These are phyloP conservation scores for Chrysopilus asiliformis DNA, from an alignment of 2,888 invertebrate genomes.

Conservation along the genomic window DNA sequence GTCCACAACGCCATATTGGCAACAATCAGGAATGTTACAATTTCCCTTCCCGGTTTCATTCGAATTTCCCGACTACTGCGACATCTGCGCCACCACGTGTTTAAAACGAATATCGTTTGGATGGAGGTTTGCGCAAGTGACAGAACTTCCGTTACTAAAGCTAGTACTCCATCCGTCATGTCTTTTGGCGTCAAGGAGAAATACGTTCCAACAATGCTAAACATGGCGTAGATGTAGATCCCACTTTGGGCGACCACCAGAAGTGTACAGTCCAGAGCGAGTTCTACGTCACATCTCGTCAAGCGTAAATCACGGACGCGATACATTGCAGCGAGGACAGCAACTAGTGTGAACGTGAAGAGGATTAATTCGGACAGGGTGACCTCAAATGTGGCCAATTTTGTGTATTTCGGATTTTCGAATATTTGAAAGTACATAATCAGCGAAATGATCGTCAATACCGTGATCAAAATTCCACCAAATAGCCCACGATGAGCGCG, in stretches of 20 bases:
- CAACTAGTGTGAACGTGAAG: constrained; percentile 46
- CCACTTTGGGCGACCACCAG: constrained; percentile 70
- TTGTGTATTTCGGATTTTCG: constrained; percentile 40
- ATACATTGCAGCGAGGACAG: constrained; percentile 45
- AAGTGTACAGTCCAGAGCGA: constrained; percentile 51
- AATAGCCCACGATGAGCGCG: constrained; percentile 60
- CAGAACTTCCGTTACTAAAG: constrained; percentile 50
- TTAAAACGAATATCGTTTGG: constrained; percentile 52
- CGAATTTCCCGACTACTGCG: constrained; percentile 38
- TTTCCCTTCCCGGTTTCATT: constrained; percentile 61
- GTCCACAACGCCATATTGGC: constrained; percentile 68
- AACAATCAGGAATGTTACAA: constrained; percentile 65
- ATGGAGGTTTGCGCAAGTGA: constrained; percentile 57
- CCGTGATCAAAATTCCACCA: constrained; percentile 52
- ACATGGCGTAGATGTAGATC: constrained; percentile 67
- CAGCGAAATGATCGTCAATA: constrained; percentile 63
- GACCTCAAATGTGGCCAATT: constrained; percentile 49
- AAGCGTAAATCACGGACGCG: constrained; percentile 50
- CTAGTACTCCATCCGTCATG: constrained; percentile 40
- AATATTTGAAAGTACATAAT: constrained; percentile 72
- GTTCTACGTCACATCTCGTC: constrained; percentile 30
- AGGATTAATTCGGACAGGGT: constrained; percentile 55
- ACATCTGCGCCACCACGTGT: constrained; percentile 8
- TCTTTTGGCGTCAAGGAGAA: too few species aligned
- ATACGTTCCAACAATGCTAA: constrained; percentile 64